Evolutionary conservation across 2,888 invertebrate genomes (phyloP), one percentile per base, ranked within the genome.

Genomic region (Allacma fusca): DNA sequence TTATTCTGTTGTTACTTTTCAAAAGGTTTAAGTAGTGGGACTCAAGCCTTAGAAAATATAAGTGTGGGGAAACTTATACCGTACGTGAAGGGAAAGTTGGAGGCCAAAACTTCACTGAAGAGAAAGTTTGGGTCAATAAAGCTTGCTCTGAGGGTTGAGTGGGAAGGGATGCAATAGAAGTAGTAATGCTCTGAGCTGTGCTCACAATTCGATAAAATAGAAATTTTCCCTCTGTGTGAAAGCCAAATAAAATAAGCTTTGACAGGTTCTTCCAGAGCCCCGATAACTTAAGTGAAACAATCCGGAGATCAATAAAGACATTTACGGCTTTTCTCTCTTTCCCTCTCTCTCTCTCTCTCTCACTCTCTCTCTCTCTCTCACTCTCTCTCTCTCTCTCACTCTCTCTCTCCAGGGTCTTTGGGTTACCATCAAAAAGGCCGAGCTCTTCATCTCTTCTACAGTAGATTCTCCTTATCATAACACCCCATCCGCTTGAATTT

Each of bases 281-380:
- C 44, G 21, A 43, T 64, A 72, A 72, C 71, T 72, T 67, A 71
- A 70, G 70, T 70, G 62, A 70, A 71, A 70, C 76, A 70, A 70
- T 70, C 34, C 70, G 21, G 21, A 50, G 72, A 77, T 77, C 77
- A 77, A 77, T 77, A 77, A 77, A 77, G 77, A 71, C 71, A 77
- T 77, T 77, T 77, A 72, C 19, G 43, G 64, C 64, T 67, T 65
- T 40, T 70, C 28, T 65, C 67, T 72, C 34, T 68, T 40, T 40
- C 68, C 2, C 34, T 40, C 43, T 68, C 24, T 70, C 44, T 24
- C 69, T 44, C 44, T 44, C 5, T 34, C 40, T 68, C 21, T 40
- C 40, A 7, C 19, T 13, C 59, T 19, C 9, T n/a, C 23, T 7
- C 59, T 71, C 28, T 67, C 67, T 29, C 67, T 7, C 28, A 9